Conservation (phyloP, 2,113 vertebrate species). For the Nerophis ophidion region DNA sequence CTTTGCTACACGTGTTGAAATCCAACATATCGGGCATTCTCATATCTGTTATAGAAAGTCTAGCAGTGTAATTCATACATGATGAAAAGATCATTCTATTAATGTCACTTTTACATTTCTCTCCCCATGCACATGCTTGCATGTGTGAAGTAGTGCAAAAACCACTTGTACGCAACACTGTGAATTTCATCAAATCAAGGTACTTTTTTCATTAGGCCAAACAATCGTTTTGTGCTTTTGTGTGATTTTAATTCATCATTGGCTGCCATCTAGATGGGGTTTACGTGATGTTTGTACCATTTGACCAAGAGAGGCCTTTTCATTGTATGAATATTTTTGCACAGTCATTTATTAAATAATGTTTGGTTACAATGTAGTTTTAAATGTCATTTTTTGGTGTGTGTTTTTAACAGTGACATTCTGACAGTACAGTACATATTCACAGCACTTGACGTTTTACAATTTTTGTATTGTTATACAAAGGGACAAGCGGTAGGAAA, state of each 20-base stretch:
- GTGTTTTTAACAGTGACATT: background rate
- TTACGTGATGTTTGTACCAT: constrained; percentile 63
- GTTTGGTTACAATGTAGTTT: constrained; percentile 53
- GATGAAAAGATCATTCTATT: no score
- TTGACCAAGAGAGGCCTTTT: constrained; percentile 75
- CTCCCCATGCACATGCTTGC: background rate
- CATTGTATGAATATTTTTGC: constrained; percentile 82
- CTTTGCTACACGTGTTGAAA: constrained; percentile 5
- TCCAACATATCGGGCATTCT: background rate
- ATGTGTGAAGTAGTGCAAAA: constrained; percentile 66
- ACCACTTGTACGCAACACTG: constrained; percentile 86
- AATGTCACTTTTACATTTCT: no score
- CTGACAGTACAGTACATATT: constrained; percentile 1
- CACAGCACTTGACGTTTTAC: no score
- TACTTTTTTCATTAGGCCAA: constrained; percentile 43
- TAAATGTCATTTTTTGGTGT: background rate
- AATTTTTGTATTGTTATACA: no score
- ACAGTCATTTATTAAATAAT: constrained; percentile 91
- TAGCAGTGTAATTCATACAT: background rate
- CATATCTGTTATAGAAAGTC: background rate
- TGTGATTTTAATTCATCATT: constrained; percentile 9
- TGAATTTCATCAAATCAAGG: constrained; percentile 62
- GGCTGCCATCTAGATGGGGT: constrained; percentile 46
- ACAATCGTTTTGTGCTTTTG: constrained; percentile 27
- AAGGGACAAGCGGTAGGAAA: no score